Conservation (phyloP, 2,797 vertebrate genomes). For the Enteromius radiatus region DNA sequence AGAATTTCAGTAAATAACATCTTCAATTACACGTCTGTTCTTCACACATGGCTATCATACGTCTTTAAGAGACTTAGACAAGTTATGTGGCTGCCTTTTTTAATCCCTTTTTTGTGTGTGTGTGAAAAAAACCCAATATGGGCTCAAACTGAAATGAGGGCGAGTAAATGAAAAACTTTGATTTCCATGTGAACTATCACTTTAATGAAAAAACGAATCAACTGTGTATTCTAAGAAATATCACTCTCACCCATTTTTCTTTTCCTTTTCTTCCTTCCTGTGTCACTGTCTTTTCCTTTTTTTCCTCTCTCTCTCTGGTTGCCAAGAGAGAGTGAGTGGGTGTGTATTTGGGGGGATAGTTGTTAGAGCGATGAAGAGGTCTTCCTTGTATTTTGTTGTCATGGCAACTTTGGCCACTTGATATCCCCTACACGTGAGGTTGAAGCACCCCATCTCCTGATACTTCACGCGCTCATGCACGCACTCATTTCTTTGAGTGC, state of each 20-base stretch:
- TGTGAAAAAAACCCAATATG: not conserved
- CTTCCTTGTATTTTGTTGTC: constrained; percentile 78
- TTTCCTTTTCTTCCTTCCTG: not conserved
- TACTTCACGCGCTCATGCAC: constrained; percentile 49
- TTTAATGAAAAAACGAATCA: not conserved
- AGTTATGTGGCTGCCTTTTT: not conserved
- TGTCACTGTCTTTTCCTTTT: constrained; percentile 10
- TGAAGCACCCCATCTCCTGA: constrained; percentile 71
- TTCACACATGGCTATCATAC: not conserved
- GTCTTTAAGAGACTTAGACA: not conserved
- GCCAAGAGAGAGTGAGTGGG: constrained; percentile 67
- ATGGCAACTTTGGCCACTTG: constrained; percentile 78
- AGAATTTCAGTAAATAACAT: not conserved
- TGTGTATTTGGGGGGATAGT: constrained; percentile 62
- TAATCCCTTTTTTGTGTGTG: not conserved
- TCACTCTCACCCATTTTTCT: not conserved
- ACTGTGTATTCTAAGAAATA: not conserved
- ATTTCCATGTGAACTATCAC: not conserved
- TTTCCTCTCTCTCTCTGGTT: constrained; percentile 45
- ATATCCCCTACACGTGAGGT: constrained; percentile 69
- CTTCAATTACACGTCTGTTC: not conserved
- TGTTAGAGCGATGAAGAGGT: constrained; percentile 77
- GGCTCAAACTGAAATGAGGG: not conserved
- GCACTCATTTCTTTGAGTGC: constrained; percentile 43
- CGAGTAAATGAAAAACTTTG: not conserved